Evolutionary conservation across 1,140 invertebrate species (phyloP).

Genomic region (Zaprionus gabonicus): DNA sequence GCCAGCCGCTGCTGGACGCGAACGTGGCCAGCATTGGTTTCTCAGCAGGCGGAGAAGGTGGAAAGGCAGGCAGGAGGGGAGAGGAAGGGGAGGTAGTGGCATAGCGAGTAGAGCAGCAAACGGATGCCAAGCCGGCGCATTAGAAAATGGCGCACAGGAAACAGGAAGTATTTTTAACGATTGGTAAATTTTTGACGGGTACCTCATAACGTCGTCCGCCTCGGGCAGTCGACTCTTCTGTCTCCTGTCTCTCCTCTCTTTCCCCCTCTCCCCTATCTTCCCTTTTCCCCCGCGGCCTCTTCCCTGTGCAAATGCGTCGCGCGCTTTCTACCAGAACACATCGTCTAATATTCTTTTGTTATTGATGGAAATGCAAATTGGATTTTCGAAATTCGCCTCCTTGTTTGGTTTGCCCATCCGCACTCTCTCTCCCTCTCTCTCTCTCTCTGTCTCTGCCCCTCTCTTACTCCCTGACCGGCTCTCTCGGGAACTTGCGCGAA

Average conservation of each 20-base stretch:
- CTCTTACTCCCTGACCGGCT: not conserved
- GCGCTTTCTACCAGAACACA: slow-evolving; percentile 29
- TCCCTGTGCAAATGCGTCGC: slow-evolving; percentile 3
- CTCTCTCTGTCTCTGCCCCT: not conserved
- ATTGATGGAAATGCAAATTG: slow-evolving; percentile 82
- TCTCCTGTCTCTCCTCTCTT: not conserved
- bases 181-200: slow-evolving; percentile 79
- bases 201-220: slow-evolving; percentile 28
- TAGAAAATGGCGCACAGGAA: slow-evolving; percentile 79
- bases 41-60: slow-evolving; percentile 28
- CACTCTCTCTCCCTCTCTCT: not conserved
- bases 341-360: slow-evolving; percentile 79
- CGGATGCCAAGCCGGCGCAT: slow-evolving; percentile 64
- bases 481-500: slow-evolving; percentile 36
- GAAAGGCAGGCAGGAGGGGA: not conserved
- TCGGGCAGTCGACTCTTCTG: not conserved
- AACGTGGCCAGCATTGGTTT: slow-evolving; percentile 78
- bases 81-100: not conserved
- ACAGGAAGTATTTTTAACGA: slow-evolving; percentile 82
- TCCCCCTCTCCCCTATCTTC: not conserved
- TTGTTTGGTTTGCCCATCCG: slow-evolving; percentile 58
- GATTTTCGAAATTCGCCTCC: slow-evolving; percentile 72
- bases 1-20: slow-evolving; percentile 51
- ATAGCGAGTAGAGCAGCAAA: slow-evolving; percentile 12
- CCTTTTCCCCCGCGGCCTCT: not conserved